Base-by-base conservation (phyloP, 2,888 invertebrate genomes). In the Linnaemya vulpina region DNA sequence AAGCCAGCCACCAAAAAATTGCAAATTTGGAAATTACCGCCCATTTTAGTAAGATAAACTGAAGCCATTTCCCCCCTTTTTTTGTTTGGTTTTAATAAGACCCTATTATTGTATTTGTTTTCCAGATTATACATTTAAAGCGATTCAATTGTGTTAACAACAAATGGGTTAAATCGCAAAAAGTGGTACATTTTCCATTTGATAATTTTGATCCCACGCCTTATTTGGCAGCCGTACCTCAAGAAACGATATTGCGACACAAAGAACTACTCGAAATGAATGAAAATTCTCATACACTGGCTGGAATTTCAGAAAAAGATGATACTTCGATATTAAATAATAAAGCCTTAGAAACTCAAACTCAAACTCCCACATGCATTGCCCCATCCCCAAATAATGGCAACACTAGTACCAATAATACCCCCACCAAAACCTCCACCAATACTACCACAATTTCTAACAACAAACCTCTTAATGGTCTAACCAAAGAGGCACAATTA, bases 141-240 rank as follows among this genome's bases (percentile, higher is more conserved):
- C 95, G 98, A 2, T 98, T 98, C 93, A 98, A 98, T 91, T 97
- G 95, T 91, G 95, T 97, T 74, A 96, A 97, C 93, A 96, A 95
- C 90, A 96, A 97, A 90, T 98, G 98, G 98, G 96, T 98, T 30
- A 98, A 98, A 91, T 98, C 98, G 0, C 97, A 97, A 90, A 98
- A 98, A 91, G 96, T 97, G 30, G 98, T 98, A 0, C 96, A 97
- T 90, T 98, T 98, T 91, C 97, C 98, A 0, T 95, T 96, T 90
- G 94, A 95, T 87, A 94, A 97, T 89, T 97, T 98, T 91, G 97
- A 98, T 90, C 97, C 97, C 0, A 96, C 97, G 0, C 95, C 95
- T 7, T 98, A 96, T 93, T 93, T 98, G 79, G 98, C 97, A 0
- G 95, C 96, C 0, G 95, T 96, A 53, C 96, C 96, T 0, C 95